Base-by-base conservation (phyloP, 2,888 invertebrate genomes). In the Dendrolimus pini region DNA sequence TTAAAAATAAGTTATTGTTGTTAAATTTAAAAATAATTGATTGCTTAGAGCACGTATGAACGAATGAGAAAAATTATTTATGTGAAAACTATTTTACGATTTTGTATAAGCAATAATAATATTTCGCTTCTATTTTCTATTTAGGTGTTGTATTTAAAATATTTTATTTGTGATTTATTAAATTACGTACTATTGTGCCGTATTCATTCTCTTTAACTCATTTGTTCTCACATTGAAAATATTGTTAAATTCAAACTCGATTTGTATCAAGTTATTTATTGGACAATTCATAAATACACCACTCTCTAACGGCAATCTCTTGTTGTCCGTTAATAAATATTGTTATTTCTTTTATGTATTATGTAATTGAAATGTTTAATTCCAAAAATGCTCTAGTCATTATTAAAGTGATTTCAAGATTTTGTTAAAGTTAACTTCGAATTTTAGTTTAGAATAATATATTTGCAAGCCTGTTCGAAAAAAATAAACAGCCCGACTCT, bases 31-130 rank as follows among this genome's bases (percentile, higher is more conserved):
- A 52, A 56, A 54, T 55, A 47, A 57, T 41, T 10, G 54, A 61
- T 67, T 62, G 41, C 58, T 62, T 62, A 61, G 7, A 47, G 47
- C 9, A 47, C 6, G 47, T 10, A 10, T 47, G 47, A 47, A 47
- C 6, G 47, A 47, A 12, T 47, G 30, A 30, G 30, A 30, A 30
- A 30, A 30, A 30, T 47, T 2, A 10, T 47, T 12, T 47, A 2
- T 47, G 47, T 47, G 12, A 10, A 47, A 63, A 63, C 67, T 70
- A 67, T 68, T 73, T 76, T 74, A 74, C 71, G 62, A 74, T 74
- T 72, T 72, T 69, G 58, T 71, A 66, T 71, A 77, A 80, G 78
- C 79, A 81, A 79, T 83, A 82, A 77, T 76, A 75, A 80, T 73
- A 71, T 72, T 74, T 80, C 68, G 71, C 76, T 80, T 78, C 74